Base-by-base conservation (phyloP, 2,888 invertebrate species). In the Parnassius mnemosyne region DNA sequence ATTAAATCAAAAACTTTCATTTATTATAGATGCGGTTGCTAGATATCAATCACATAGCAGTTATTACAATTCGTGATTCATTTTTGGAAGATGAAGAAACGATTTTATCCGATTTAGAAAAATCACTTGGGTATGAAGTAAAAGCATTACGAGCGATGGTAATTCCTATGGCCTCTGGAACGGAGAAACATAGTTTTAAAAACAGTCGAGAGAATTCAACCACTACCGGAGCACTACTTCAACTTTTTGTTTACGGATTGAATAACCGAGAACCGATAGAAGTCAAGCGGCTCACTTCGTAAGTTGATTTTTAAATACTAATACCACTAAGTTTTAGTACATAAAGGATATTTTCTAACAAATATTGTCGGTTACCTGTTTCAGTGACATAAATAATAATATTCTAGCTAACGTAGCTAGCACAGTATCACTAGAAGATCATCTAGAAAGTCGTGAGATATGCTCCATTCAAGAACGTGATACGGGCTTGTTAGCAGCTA, bases 21-120 rank as follows among this genome's bases (percentile, higher is more conserved):
- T 71, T 62, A 71, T 87, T 86, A 61, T 75, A 92, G 92, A 87
- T 92, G 42, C 88, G 85, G 75, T 71, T 90, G 44, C 72, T 92
- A 66, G 77, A 86, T 55, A 69, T 77, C 49, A 76, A 78, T 61
- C 81, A 92, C 66, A 87, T 92, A 65, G 84, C 83, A 2, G 85
- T 92, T 9, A 66, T 92, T 13, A 87, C 85, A 16, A 68, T 92
- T 25, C 74, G 73, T 71, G 74, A 87, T 68, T 81, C 83, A 57
- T 85, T 90, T 68, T 69, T 89, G 65, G 87, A 92, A 67, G 81
- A 90, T 62, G 84, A 89, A 72, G 66, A 65, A 41, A 60, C 64
- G 55, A 75, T 90, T 63, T 65, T 92, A 57, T 64, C 70, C 44
- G 69, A 77, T 55, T 64, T 92, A 47, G 85, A 81, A 50, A 69